Percentiles rank a stretch among this genome's conserved stretches.
Evolutionary conservation across 2,888 invertebrate genomes (phyloP).

Genomic region (Drosophila hamatofila): DNA sequence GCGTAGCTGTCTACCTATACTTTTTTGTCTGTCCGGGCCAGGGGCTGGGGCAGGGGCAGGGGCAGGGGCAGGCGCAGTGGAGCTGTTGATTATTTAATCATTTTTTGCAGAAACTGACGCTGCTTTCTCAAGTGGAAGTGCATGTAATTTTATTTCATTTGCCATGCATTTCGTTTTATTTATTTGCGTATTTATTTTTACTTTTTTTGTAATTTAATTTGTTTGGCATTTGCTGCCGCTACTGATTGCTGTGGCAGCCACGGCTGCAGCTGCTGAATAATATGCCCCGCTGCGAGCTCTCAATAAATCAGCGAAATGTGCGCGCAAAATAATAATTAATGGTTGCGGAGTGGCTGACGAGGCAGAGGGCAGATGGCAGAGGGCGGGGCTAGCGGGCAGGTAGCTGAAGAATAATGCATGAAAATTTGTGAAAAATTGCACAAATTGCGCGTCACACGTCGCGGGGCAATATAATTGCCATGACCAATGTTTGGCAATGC

Average conservation of each 20-base stretch:
- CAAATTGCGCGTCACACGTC: slow-evolving; percentile 63
- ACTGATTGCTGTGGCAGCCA: slow-evolving; percentile 55
- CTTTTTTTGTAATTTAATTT: slow-evolving; percentile 42
- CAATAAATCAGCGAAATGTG: slow-evolving; percentile 78
- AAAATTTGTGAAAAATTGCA: slow-evolving; percentile 79
- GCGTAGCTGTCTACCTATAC: slow-evolving; percentile 56
- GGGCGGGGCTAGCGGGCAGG: slow-evolving; percentile 39
- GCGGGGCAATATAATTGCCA: slow-evolving; percentile 60
- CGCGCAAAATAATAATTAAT: slow-evolving; percentile 78
- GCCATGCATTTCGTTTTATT: slow-evolving; percentile 59
- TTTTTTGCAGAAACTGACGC: slow-evolving; percentile 51
- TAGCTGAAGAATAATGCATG: slow-evolving; percentile 57
- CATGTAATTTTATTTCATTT: slow-evolving; percentile 75
- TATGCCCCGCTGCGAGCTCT: slow-evolving; percentile 44
- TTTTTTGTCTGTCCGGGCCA: slow-evolving; percentile 8
- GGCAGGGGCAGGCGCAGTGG: neutral
- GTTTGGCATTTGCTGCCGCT: slow-evolving; percentile 52
- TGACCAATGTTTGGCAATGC: slow-evolving; percentile 31
- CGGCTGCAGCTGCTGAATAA: slow-evolving; percentile 41
- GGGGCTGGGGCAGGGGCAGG: neutral
- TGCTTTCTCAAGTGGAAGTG: slow-evolving; percentile 75
- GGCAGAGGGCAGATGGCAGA: neutral
- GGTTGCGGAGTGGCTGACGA: slow-evolving; percentile 3
- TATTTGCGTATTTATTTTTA: slow-evolving; percentile 36
- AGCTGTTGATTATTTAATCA: slow-evolving; percentile 76